Evolutionary conservation across 2,797 vertebrate species (phyloP), one percentile per base, ranked within the genome.

Genomic region (Spinibarbus caldwelli): DNA sequence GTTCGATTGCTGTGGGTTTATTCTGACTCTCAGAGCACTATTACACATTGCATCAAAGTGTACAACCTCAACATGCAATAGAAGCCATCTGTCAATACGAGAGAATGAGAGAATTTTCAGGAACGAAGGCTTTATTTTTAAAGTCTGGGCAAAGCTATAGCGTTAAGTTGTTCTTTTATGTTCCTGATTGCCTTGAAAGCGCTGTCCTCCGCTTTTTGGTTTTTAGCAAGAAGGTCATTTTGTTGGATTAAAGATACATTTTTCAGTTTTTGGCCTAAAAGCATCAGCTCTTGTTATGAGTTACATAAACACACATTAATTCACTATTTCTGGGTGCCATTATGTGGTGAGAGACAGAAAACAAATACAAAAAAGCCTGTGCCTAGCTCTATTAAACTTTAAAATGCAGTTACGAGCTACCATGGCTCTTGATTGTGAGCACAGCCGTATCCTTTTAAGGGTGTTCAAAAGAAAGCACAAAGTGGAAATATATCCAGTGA

Each of bases 21-120:
- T 77, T 84, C 26, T 5, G n/a, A 66, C 83, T 34, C 41, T 70
- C 70, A 70, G 7, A 84, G 47, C 49, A 34, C 38, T 70, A 64
- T 84, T 70, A 78, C 64, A 70, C 54, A 77, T 84, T 70, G 83
- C 64, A 84, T 84, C 49, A 84, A 70, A 67, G 45, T 26, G 7
- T 70, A 38, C 0, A 0, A 59, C 26, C 83, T 70, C 34, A 43
- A 12, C 12, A 41, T 34, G 26, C 47, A 78, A 29, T 43, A 68
- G 64, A 78, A 17, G 47, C 36, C 34, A 34, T 57, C 47, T 54
- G 38, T 84, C 64, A 68, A 68, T n/a, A 21, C 0, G 7, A 70
- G 52, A 19, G 68, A 54, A 75, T 1, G 73, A 84, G 72, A 70
- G 62, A 76, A 76, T 52, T 73, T 72, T 72, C 52, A 64, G 8